Evolutionary conservation across 2,888 invertebrate genomes (phyloP).

Genomic region (Hemistola chrysoprasaria): DNA sequence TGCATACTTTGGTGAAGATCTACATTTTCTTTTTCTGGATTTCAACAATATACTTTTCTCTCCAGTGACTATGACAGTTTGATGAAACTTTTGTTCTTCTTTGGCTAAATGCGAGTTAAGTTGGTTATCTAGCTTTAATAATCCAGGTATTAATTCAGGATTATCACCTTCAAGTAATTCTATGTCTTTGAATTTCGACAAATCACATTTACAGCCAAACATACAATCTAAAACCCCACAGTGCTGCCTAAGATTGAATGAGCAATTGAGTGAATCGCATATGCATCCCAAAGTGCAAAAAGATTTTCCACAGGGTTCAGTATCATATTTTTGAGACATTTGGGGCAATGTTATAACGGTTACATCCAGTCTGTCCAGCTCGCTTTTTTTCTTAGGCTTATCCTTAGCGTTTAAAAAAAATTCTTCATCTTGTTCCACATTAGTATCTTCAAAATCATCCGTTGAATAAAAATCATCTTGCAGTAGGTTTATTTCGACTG

Average conservation of each 20-base stretch:
- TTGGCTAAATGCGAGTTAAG: slow-evolving; percentile 82
- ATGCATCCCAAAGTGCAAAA: slow-evolving; percentile 85
- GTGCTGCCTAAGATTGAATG: slow-evolving; percentile 75
- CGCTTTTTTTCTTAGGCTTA: slow-evolving; percentile 64
- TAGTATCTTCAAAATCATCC: slow-evolving; percentile 28
- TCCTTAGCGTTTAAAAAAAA: slow-evolving; percentile 42
- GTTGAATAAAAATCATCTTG: slow-evolving; percentile 72
- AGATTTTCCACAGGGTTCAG: slow-evolving; percentile 69
- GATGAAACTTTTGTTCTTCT: slow-evolving; percentile 87
- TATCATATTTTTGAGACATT: slow-evolving; percentile 26
- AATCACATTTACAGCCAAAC: slow-evolving; percentile 76
- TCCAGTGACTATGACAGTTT: slow-evolving; percentile 85
- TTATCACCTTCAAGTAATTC: slow-evolving; percentile 43
- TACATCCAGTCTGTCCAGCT: slow-evolving; percentile 84
- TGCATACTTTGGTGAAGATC: slow-evolving; percentile 83
- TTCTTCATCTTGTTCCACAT: slow-evolving; percentile 13
- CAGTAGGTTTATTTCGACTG: slow-evolving; percentile 83
- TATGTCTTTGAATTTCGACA: slow-evolving; percentile 49
- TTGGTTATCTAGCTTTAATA: slow-evolving; percentile 71
- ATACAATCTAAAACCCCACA: slow-evolving; percentile 84
- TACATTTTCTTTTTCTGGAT: slow-evolving; percentile 79
- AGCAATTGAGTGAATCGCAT: slow-evolving; percentile 81
- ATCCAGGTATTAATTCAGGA: slow-evolving; percentile 49
- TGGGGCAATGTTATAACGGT: slow-evolving; percentile 82
- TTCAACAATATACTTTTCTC: slow-evolving; percentile 85